Base-by-base conservation (phyloP, 2,797 vertebrate species). In the Peromyscus aztecus region DNA sequence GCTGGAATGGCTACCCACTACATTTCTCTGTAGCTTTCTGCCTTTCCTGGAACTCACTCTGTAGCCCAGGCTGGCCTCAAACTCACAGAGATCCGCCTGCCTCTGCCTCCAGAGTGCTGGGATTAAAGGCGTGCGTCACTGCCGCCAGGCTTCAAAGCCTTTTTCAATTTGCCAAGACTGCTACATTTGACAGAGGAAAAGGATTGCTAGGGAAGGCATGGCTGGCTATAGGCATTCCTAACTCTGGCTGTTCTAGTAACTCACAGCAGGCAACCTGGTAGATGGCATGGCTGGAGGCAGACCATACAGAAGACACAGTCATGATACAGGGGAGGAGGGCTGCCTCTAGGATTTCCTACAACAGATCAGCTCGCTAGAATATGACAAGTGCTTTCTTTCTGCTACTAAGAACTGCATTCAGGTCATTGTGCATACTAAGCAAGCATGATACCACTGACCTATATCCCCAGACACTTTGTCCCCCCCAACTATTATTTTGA, bases 101-200 rank as follows among this genome's bases (percentile, higher is more conserved):
- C 55, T 57, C 55, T 17, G 55, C 55, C 55, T 57, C 55, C 17
- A 4, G 17, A 57, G 55, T 57, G 55, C 55, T 57, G 16, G 55
- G 55, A 57, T 57, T 57, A 57, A 57, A 57, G 55, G 55, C 55
- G 0, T 57, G 55, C 55, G 13, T 4, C 17, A 57, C 55, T 4
- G 1, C 55, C 55, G 1, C 55, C 17, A 6, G 55, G 55, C 16
- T 57, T 57, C 55, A 57, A 57, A 57, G 55, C 8, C 17, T 95
- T 95, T 82, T 92, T 73, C 55, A 88, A 89, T 55, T 71, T 96
- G 77, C 49, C 85, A 88, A 93, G 29, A 95, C 37, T 34, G 52
- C n/a, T 37, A 77, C 19, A 73, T 40, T 61, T 37, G n/a, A 95
- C 29, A 92, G 24, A 69, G 34, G 59, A 49, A 29, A 67, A 86